Evolutionary conservation across 1,140 invertebrate genomes (phyloP).

Genomic region (Aphelinus atriplicis): DNA sequence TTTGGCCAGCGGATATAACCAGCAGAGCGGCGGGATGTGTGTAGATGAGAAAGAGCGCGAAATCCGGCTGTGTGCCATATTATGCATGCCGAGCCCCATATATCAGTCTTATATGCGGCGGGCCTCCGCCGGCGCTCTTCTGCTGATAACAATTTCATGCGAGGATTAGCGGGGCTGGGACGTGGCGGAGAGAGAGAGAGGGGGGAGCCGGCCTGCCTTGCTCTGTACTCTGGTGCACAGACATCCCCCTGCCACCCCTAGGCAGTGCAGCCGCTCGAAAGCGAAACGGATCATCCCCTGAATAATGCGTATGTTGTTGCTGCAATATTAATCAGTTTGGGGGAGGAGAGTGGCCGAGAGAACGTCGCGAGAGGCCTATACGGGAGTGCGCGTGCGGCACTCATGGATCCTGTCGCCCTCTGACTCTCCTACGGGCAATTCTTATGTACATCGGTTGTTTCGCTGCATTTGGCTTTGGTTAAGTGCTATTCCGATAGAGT

Average conservation of each 20-base stretch:
- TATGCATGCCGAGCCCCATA: conserved; percentile 47
- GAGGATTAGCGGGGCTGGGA: conserved; percentile 47
- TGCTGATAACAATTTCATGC: conserved; percentile 57
- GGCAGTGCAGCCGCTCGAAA: conserved; percentile 34
- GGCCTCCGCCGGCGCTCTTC: neutral
- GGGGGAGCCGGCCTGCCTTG: too few species aligned
- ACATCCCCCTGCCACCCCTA: conserved; percentile 1
- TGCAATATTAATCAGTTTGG: conserved; percentile 53
- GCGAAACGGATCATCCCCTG: conserved; percentile 55
- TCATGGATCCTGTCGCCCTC: too few species aligned
- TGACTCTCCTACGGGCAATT: too few species aligned
- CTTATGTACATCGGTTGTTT: too few species aligned
- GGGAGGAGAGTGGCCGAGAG: conserved; percentile 10
- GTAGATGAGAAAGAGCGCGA: neutral
- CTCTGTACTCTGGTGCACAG: too few species aligned
- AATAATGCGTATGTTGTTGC: conserved; percentile 55
- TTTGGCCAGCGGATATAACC: too few species aligned
- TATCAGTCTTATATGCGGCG: conserved; percentile 51
- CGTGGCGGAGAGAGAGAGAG: neutral
- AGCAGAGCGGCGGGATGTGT: neutral
- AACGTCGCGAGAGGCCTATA: too few species aligned
- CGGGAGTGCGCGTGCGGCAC: too few species aligned
- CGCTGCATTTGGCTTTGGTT: too few species aligned
- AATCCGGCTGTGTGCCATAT: conserved; percentile 28
- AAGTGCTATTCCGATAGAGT: too few species aligned